These are phyloP conservation scores for Aurelia aurita complex sp. Pacific DNA, from an alignment of 30 jellyfish, hydroid and myxozoan species.

Conservation along the genomic window DNA sequence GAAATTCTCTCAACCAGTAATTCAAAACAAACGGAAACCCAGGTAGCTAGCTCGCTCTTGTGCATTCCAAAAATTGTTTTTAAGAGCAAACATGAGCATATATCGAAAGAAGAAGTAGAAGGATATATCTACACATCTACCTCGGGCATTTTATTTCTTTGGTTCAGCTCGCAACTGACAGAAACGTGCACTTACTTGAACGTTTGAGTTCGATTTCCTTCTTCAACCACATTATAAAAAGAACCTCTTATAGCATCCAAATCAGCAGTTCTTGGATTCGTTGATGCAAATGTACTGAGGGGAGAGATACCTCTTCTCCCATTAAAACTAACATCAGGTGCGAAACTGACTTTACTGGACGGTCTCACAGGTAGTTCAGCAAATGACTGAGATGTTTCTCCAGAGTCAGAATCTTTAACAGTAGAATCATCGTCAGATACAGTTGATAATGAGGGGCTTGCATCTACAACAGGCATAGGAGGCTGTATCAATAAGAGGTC, in stretches of 20 bases:
- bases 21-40: no score
- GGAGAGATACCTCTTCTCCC: slow-evolving; percentile 25
- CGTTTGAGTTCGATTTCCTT: neutral
- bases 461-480: slow-evolving; percentile 83
- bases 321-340: slow-evolving; percentile 43
- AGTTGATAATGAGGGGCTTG: slow-evolving; percentile 80
- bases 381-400: slow-evolving; percentile 7
- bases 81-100: no score
- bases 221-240: neutral
- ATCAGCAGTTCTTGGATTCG: slow-evolving; percentile 20
- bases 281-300: slow-evolving; percentile 19
- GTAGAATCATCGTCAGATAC: slow-evolving; percentile 64
- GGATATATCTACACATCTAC: no score
- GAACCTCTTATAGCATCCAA: slow-evolving; percentile 2
- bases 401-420: slow-evolving; percentile 19
- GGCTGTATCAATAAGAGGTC: slow-evolving; percentile 67
- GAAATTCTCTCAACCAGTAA: no score
- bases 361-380: slow-evolving; percentile 64
- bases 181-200: slow-evolving; percentile 10
- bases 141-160: no score
- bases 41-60: no score
- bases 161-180: no score
- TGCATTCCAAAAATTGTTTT: no score
- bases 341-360: slow-evolving; percentile 70
- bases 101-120: no score